Evolutionary conservation across 2,797 vertebrate genomes (phyloP).

Genomic region (Pampus argenteus): DNA sequence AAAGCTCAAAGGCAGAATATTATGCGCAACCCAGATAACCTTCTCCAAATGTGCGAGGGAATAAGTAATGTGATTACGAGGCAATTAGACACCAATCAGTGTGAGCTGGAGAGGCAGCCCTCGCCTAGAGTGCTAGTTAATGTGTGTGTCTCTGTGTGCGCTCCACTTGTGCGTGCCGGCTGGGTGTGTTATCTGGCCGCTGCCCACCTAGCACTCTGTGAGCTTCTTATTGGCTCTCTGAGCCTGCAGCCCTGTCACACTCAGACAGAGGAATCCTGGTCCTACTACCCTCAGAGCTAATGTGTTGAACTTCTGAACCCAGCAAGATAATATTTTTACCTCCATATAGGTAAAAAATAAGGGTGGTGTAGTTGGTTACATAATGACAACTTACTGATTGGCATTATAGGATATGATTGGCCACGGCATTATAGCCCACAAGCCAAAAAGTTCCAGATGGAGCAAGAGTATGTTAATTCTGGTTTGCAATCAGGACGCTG

Average conservation of each 20-base stretch:
- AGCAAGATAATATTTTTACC: too few species aligned
- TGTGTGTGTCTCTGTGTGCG: neutral
- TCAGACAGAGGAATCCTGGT: neutral
- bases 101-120: slow-evolving; percentile 3
- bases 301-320: neutral
- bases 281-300: neutral
- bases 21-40: slow-evolving; percentile 3
- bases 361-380: too few species aligned
- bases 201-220: slow-evolving; percentile 1
- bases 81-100: slow-evolving; percentile 21
- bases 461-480: too few species aligned
- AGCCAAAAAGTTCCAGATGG: too few species aligned
- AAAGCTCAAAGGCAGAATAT: slow-evolving; percentile 14
- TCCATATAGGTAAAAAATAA: too few species aligned
- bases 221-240: neutral
- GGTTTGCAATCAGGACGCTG: too few species aligned
- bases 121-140: neutral
- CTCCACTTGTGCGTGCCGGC: neutral
- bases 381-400: too few species aligned
- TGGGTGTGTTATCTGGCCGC: slow-evolving; percentile 5
- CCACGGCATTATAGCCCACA: too few species aligned
- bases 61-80: slow-evolving; percentile 26
- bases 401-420: too few species aligned
- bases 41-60: neutral
- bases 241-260: neutral